Base-by-base conservation (phyloP, 2,888 invertebrate species). In the Muscina levida region DNA sequence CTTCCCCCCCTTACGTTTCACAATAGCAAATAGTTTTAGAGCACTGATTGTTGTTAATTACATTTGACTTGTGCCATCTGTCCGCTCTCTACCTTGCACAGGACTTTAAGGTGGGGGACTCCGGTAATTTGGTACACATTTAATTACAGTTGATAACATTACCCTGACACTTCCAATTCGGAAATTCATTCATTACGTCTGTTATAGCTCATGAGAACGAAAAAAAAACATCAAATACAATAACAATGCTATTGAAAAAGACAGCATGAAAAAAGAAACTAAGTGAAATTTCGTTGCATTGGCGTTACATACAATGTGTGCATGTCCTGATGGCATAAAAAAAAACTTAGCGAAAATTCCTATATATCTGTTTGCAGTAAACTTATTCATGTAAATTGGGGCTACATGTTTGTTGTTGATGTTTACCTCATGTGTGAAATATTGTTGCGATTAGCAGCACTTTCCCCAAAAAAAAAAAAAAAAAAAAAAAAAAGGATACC, bases 321-420 rank as follows among this genome's bases (percentile, higher is more conserved):
- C 71, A 77, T 71, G 77, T 62, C 74, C 46, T 62, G 57, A 59
- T 68, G 71, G 74, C 71, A 81, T 77, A 74, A 81, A 77, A 77
- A 39, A 37, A 62, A 37, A 62, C 1, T 68, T 71, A 26, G 66
- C 71, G 70, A 59, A 42, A 66, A 44, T n/a, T 13, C 44, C n/a
- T 65, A 31, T 31, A 3, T 3, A 8, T 31, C 8, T 48, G 2
- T 48, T 19, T 8, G 46, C 22, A 15, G 17, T 51, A 11, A 24
- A 1, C 19, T 62, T 62, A 39, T 42, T 42, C 31, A 31, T 31
- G 31, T 31, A 31, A 31, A 31, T 57, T 57, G 26, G 15, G 15
- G 57, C 39, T 22, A 42, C 0, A 62, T 19, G 39, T 39, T 42
- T 19, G 39, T 39, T 42, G n/a, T n/a, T n/a, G n/a, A n/a, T n/a